Conservation (phyloP, 2,113 vertebrate genomes). For the Lasiurus cinereus region DNA sequence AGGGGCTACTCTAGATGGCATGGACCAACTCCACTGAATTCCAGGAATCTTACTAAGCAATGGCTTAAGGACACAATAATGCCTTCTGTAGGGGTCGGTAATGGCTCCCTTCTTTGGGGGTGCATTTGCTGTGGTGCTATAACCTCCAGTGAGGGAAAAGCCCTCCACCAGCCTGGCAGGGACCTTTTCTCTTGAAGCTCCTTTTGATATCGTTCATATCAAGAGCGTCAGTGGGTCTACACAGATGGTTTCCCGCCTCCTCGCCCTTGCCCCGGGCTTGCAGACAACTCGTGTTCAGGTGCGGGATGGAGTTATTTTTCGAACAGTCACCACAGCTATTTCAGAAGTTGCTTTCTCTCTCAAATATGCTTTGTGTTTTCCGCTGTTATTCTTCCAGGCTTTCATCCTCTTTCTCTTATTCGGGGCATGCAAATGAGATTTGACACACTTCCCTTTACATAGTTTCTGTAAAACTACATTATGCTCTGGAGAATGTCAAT, state of each 20-base stretch:
- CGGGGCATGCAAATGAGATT: slow-evolving; percentile 16
- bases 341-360: background rate
- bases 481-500: background rate
- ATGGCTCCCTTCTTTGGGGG: background rate
- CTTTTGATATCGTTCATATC: background rate
- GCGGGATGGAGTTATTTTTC: background rate
- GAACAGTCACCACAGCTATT: background rate
- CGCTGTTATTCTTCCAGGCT: background rate
- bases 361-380: slow-evolving; percentile 8
- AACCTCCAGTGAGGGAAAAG: background rate
- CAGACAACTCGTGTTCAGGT: background rate
- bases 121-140: background rate
- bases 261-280: background rate
- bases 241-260: background rate
- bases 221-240: background rate
- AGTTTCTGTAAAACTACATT: slow-evolving; percentile 21
- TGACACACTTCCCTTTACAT: background rate
- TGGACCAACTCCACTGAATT: background rate
- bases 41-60: background rate
- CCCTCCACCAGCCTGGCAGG: background rate
- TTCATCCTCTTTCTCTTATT: background rate
- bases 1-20: background rate
- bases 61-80: background rate
- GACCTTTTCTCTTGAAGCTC: background rate
- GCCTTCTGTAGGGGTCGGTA: background rate